Evolutionary conservation across 2,888 invertebrate species (phyloP), one percentile per base, ranked within the genome.

Genomic region (Glyphotaelius pellucidus): DNA sequence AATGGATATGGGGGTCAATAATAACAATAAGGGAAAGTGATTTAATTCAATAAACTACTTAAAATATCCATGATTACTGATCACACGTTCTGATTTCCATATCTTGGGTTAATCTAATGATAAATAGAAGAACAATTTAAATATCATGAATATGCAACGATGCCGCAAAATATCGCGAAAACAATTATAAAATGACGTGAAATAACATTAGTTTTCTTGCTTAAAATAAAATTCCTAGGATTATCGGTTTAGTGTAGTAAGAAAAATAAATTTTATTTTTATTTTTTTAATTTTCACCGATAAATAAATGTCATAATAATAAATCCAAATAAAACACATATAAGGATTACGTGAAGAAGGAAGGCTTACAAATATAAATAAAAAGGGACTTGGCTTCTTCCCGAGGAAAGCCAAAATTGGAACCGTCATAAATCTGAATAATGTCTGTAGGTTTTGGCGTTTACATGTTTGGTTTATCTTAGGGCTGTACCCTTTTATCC

Each of bases 381-480:
- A 92, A 67, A 91, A 89, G 80, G 32, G 32, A 32, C 86, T 80
- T 86, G 31, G 52, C 47, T 87, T 91, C 80, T 88, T 83, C n/a
- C 67, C 86, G 32, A 30, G 38, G 67, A 90, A 90, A 85, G 88
- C 67, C 52, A 90, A 86, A 90, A 92, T 47, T 90, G 85, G 87
- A 86, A 52, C 87, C 80, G 91, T 91, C 92, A 92, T 93, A 93
- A 93, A 93, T 93, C 92, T 90, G 92, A 92, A 93, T 92, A 90
- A 92, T 88, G 90, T 90, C 42, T 38, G 89, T 92, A 91, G 92
- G 93, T 93, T 91, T 91, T 89, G 92, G 91, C 92, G 92, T 91
- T 91, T 92, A 92, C 92, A 93, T 92, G 92, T 92, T 91, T 92
- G 92, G 92, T 88, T 91, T 92, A 93, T 92, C 92, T 92, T 79